Base-by-base conservation (phyloP, 2,113 vertebrate species). In the Sylvia atricapilla region DNA sequence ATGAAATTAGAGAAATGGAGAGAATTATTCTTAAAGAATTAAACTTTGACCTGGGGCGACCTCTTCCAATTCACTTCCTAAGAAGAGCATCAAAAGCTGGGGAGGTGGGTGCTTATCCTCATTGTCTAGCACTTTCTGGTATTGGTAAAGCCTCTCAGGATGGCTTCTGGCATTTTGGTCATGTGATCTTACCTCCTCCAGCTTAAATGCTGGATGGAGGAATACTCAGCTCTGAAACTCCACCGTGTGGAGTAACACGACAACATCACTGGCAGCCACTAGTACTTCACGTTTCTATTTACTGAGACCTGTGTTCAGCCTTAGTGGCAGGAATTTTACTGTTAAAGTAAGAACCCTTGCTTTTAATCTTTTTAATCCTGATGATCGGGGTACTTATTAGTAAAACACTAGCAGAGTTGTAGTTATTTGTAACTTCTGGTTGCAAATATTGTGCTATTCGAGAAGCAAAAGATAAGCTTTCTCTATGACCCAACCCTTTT, bases 1-100 rank as follows among this genome's bases (percentile, higher is more conserved):
- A 86, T 37, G 99, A 99, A 92, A 98, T 99, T 53, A 97, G 98
- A 70, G 98, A 98, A 94, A 99, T 99, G 99, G 99, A 99, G 96
- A 98, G 98, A 41, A 41, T 95, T 7, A 97, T 99, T 68, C 96
- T 99, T 64, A 97, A 90, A 90, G 97, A 95, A 62, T 97, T 99
- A 30, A 97, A 98, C 53, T 99, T 99, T 20, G 91, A 98, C 72
- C 97, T 99, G 85, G 99, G 99, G 4, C 98, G 99, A 11, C 99
- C 99, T 41, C 97, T 99, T 60, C 99, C 99, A 1, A 93, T 99
- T 6, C 99, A 99, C 93, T 99, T 99, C 87, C 97, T 99, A 91
- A 96, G 99, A 49, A 98, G 99, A 62, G 99, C 99, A 6, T 99
- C 99, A 13, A 99, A 99, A 94, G 99, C 99, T 52, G 99, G 98